Evolutionary conservation across 2,113 vertebrate genomes (phyloP), one percentile per base, ranked within the genome.

Genomic region (Campylomormyrus numenius): DNA sequence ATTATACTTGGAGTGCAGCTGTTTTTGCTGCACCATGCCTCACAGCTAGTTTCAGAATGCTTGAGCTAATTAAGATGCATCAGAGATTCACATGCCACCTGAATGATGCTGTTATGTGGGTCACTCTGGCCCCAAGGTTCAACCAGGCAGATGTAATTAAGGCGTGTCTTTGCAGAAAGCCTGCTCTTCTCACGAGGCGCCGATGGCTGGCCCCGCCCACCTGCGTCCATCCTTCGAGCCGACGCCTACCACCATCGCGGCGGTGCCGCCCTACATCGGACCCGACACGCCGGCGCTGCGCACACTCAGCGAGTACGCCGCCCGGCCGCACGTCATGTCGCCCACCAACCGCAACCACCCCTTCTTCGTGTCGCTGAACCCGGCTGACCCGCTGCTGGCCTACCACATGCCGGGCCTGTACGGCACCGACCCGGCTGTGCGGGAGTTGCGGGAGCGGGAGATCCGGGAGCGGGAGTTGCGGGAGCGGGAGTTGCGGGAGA

Each of bases 391-490:
- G 0, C 93, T 99, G 89, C 94, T 99, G 95, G 97, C 98, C 89
- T 99, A 99, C 94, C 98, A 98, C 92, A 99, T 99, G 98, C 97
- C 98, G 0, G 97, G 97, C 86, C 95, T 99, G 88, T 99, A 99
- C 94, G 97, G 96, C 0, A 95, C 97, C 13, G 98, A 99, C 90
- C 98, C 98, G 27, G 95, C 96, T 92, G 96, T 99, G 88, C 96
- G 98, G 0, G 98, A 99, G 95, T 96, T 99, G 8, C 96, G 98
- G 2, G 98, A 99, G 86, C 95, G 96, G 0, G 96, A 97, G 90
- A 84, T 97, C n/a, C 95, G 96, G 0, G 96, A 97, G 89, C 94
- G 96, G 0, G 96, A 97, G 93, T 93, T 99, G 53, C 93, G 98
- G 5, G 98, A 99, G 93, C 92, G 98, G 3, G 98, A 99, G 93